Conservation (phyloP, 2,797 vertebrate genomes). For the Pristis pectinata region DNA sequence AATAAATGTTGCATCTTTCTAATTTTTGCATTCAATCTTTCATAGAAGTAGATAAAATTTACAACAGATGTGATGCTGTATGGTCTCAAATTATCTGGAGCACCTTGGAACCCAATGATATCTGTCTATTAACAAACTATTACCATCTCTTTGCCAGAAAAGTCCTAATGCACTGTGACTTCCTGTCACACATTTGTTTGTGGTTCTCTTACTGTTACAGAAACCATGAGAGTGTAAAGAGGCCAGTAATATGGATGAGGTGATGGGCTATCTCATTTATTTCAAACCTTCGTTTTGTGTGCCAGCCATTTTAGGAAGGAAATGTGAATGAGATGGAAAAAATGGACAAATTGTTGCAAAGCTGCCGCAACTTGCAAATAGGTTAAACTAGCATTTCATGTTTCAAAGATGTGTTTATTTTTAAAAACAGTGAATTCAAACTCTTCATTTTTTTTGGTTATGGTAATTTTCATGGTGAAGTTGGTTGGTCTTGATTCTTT, state of each 20-base stretch:
- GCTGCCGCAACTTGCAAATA: not conserved
- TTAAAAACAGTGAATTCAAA: not conserved
- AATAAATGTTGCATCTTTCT: slow-evolving; percentile 32
- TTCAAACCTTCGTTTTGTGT: not conserved
- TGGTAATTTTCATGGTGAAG: not conserved
- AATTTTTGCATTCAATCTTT: slow-evolving; percentile 17
- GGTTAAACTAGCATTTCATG: not conserved
- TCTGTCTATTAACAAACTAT: not conserved
- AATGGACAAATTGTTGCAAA: not conserved
- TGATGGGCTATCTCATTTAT: not conserved
- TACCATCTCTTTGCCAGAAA: not conserved
- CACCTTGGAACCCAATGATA: not conserved
- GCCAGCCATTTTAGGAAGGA: not conserved
- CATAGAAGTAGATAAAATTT: not conserved
- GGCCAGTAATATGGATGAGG: not conserved
- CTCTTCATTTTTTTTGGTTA: not conserved
- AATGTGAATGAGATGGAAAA: not conserved
- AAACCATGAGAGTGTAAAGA: not conserved
- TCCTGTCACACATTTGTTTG: not conserved
- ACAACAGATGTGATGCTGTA: not conserved
- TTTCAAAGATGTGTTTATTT: not conserved
- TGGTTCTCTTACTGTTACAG: not conserved
- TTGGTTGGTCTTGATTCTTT: not conserved
- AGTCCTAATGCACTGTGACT: not conserved
- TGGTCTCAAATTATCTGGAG: not conserved